Percentiles rank a stretch among this genome's conserved stretches.
These are phyloP conservation scores for Pseudanteris insignis DNA, from an alignment of 2,888 invertebrate species.

Conservation along the genomic window DNA sequence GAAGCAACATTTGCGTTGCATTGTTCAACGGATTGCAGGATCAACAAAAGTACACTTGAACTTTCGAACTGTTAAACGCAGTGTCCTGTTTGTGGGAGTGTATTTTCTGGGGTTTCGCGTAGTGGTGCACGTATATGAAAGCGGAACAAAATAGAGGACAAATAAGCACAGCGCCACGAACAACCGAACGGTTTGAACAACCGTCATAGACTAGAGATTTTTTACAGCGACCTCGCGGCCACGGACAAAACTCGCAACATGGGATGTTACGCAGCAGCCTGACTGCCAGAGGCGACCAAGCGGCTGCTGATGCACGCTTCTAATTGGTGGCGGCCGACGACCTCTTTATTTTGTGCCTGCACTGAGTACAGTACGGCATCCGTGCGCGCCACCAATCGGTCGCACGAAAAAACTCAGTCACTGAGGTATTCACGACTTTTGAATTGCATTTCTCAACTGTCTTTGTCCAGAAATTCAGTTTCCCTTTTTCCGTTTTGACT, in stretches of 20 bases:
- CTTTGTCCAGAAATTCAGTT: neutral
- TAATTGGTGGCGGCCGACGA: constrained; percentile 45
- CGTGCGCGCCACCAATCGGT: constrained; percentile 41
- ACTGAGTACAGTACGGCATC: too few species aligned
- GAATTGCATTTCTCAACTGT: constrained; percentile 9
- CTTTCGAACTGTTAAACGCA: neutral
- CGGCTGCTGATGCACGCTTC: constrained; percentile 37
- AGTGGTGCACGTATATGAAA: too few species aligned
- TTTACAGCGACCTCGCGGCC: constrained; percentile 15
- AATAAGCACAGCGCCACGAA: neutral
- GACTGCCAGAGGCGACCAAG: constrained; percentile 31
- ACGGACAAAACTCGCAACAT: constrained; percentile 7
- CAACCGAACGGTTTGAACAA: constrained; percentile 8
- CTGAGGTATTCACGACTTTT: constrained; percentile 1
- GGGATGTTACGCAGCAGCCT: constrained; percentile 24
- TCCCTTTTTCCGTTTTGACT: neutral
- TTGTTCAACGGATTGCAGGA: too few species aligned
- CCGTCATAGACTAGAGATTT: constrained; percentile 28
- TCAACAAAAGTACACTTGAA: neutral
- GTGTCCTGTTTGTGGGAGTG: too few species aligned
- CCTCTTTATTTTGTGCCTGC: constrained; percentile 35
- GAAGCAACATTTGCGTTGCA: too few species aligned
- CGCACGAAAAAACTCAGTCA: constrained; percentile 16
- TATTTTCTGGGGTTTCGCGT: too few species aligned
- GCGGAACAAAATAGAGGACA: neutral